Evolutionary conservation across 2,888 invertebrate genomes (phyloP).

Genomic region (Andrena flavipes): DNA sequence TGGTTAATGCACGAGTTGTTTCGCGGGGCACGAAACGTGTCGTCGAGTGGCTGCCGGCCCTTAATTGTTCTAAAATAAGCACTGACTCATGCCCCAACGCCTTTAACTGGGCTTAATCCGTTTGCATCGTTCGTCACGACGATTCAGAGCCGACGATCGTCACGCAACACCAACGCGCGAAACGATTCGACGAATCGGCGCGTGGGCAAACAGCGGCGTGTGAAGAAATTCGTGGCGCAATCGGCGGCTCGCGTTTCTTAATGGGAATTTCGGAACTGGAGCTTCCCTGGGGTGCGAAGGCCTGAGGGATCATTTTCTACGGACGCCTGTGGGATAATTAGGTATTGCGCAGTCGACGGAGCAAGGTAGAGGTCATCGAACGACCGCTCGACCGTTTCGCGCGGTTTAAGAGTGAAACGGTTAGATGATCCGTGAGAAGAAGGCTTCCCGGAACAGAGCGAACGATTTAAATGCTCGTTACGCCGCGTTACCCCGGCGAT

Average conservation of each 20-base stretch:
- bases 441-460: slow-evolving; percentile 19
- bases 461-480: slow-evolving; percentile 40
- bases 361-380: slow-evolving; percentile 37
- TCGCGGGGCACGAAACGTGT: slow-evolving; percentile 30
- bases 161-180: slow-evolving; percentile 22
- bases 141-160: slow-evolving; percentile 39
- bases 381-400: slow-evolving; percentile 21
- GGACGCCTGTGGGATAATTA: slow-evolving; percentile 3
- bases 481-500: slow-evolving; percentile 18
- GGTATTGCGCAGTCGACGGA: slow-evolving; percentile 15
- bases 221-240: neutral
- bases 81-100: slow-evolving; percentile 70
- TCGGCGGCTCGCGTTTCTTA: neutral
- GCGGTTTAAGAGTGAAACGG: slow-evolving; percentile 18
- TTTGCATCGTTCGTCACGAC: slow-evolving; percentile 55
- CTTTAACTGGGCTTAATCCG: slow-evolving; percentile 68
- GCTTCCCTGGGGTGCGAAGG: neutral
- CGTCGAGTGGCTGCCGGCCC: slow-evolving; percentile 46
- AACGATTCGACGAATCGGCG: neutral
- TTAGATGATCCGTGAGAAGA: slow-evolving; percentile 53
- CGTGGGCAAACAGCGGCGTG: too few relatives aligned
- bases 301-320: neutral
- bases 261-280: slow-evolving; percentile 1
- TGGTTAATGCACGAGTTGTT: slow-evolving; percentile 51
- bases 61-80: slow-evolving; percentile 77